Conservation (phyloP, 2,888 invertebrate genomes). For the Kuschelorhynchus macadamiae region DNA sequence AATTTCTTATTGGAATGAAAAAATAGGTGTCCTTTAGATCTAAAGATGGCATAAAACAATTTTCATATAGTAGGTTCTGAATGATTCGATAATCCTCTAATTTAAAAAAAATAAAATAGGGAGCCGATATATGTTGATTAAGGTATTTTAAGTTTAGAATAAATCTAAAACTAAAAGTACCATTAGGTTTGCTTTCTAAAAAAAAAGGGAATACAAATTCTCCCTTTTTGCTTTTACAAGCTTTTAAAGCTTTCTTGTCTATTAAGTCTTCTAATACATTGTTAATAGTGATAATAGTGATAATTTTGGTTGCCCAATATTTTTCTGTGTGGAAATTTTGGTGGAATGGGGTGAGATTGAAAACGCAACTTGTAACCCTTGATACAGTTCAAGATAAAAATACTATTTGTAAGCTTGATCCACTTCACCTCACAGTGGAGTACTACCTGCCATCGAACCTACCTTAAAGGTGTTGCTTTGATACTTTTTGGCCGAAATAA, state of each 20-base stretch:
- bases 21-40: slow-evolving; percentile 12
- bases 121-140: neutral
- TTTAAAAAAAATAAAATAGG: slow-evolving; percentile 10
- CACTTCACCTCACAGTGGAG: too few relatives aligned
- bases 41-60: slow-evolving; percentile 5
- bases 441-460: too few relatives aligned
- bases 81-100: slow-evolving; percentile 11
- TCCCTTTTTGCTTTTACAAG: slow-evolving; percentile 4
- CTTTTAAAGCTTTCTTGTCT: neutral
- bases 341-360: neutral
- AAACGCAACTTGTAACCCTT: neutral
- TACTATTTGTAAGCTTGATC: neutral
- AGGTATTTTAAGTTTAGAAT: slow-evolving; percentile 12
- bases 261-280: slow-evolving; percentile 2
- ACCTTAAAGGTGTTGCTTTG: too few relatives aligned
- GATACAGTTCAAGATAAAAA: slow-evolving; percentile 5
- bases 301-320: neutral
- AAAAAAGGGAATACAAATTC: slow-evolving; percentile 9
- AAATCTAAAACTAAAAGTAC: neutral
- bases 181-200: slow-evolving; percentile 9
- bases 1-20: neutral
- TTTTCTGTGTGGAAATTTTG: neutral
- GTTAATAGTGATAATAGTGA: neutral
- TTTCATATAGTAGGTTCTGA: slow-evolving; percentile 3
- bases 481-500: too few relatives aligned